Base-by-base conservation (phyloP, 2,797 vertebrate genomes). In the Thripadectes ignobilis region DNA sequence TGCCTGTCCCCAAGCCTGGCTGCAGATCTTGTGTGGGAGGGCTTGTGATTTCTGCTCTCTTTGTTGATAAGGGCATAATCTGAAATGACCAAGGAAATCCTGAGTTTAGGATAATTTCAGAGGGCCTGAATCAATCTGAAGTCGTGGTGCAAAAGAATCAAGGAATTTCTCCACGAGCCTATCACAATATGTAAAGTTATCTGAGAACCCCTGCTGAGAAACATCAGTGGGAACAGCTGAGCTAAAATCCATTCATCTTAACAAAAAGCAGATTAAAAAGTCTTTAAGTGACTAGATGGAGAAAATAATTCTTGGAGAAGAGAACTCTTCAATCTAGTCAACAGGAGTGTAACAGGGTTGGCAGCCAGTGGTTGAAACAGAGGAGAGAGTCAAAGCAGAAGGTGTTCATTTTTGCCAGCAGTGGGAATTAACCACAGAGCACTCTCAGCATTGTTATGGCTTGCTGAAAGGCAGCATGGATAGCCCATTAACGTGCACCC, bases 221-320 rank as follows among this genome's bases (percentile, higher is more conserved):
- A 77, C 71, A 67, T 62, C 14, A 2, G 59, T 76, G 81, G 51
- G 74, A 95, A 91, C 51, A 91, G 77, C 67, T 18, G 55, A 92
- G 51, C 81, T 92, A 58, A 86, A 92, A 95, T 85, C 62, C 86
- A 88, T 82, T 76, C 77, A 63, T 10, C 15, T 91, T 38, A 71
- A 90, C 66, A 95, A 91, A 92, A 95, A 94, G 57, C 86, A 88
- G 90, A 92, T 86, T 94, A 63, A 84, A 95, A 93, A 82, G 62
- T 39, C 83, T 92, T 81, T 67, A 69, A 94, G 79, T 88, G 72
- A 85, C 59, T 91, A 52, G 55, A 82, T 89, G 52, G 82, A 65
- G 85, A 80, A 67, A 77, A 73, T 36, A 87, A 61, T 76, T 85
- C 43, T 59, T 79, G 54, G 45, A 68, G 57, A 57, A 91, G 46